phyloP scores from a whole-genome alignment of 2,113 vertebrate species.

The Mixornis gularis region DNA sequence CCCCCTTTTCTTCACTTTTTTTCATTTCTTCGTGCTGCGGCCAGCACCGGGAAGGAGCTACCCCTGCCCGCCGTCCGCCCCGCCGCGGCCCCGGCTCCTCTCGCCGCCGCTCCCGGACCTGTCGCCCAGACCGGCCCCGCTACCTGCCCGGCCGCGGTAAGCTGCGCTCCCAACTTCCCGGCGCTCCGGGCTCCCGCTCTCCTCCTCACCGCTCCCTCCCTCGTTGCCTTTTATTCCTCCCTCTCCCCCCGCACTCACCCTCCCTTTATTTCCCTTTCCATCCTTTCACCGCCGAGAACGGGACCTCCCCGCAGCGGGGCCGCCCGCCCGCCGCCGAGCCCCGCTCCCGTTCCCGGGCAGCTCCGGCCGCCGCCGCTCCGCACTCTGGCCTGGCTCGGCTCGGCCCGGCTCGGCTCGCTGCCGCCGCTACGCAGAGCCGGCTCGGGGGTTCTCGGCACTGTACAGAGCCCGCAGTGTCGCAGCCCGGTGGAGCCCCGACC shows the following conservation, averaged over 20 bases:
- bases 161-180: constrained; percentile 13
- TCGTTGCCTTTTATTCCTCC: background rate
- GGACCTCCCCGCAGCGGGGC: background rate
- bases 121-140: background rate
- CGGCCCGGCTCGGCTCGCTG: background rate
- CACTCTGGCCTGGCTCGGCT: background rate
- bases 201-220: background rate
- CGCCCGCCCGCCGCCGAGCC: background rate
- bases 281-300: background rate
- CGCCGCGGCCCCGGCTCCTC: background rate
- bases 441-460: background rate
- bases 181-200: background rate
- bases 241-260: background rate
- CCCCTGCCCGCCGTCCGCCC: background rate
- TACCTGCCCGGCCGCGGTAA: constrained; percentile 30
- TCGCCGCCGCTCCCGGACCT: background rate
- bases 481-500: background rate
- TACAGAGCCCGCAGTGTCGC: background rate
- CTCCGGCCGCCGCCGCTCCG: background rate
- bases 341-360: background rate
- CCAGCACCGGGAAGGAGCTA: background rate
- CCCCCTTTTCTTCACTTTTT: background rate
- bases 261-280: background rate
- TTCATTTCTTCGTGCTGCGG: background rate
- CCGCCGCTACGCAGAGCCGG: background rate